These are phyloP conservation scores for Cephus sareptanus DNA, from an alignment of 2,888 invertebrate genomes.

Conservation along the genomic window DNA sequence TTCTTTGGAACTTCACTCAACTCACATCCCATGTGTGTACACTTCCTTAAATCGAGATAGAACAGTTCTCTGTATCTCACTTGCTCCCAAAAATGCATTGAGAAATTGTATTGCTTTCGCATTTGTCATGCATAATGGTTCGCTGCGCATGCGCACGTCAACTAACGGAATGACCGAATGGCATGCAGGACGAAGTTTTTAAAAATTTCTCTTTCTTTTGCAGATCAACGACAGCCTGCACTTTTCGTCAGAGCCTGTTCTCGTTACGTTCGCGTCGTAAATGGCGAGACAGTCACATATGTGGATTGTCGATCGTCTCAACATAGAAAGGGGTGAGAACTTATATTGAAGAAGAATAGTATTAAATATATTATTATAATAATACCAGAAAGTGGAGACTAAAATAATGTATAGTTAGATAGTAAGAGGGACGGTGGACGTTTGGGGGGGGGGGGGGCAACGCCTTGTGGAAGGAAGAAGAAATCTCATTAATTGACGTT, in stretches of 20 bases:
- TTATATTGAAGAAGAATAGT: background rate
- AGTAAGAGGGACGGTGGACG: slow-evolving; percentile 12
- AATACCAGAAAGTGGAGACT: background rate
- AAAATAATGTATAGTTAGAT: slow-evolving; percentile 24
- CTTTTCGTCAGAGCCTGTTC: slow-evolving; percentile 63
- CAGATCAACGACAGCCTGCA: slow-evolving; percentile 61
- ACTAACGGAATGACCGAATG: background rate
- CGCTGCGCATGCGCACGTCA: background rate
- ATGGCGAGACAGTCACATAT: slow-evolving; percentile 50
- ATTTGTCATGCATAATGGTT: background rate
- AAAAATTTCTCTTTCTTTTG: slow-evolving; percentile 22
- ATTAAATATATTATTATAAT: background rate
- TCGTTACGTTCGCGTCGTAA: slow-evolving; percentile 64
- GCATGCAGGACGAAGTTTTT: background rate
- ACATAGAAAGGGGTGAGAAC: background rate
- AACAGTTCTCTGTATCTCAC: no score
- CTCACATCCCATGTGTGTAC: background rate
- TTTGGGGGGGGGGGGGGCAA: slow-evolving; percentile 4
- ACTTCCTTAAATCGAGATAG: background rate
- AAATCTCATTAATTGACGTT: slow-evolving; percentile 8
- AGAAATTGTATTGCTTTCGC: background rate
- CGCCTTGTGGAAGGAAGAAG: background rate
- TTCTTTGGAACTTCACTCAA: background rate
- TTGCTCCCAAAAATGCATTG: background rate
- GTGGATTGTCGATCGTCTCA: slow-evolving; percentile 48